Evolutionary conservation across 2,113 vertebrate species (phyloP).

Genomic region (Holacanthus passer): DNA sequence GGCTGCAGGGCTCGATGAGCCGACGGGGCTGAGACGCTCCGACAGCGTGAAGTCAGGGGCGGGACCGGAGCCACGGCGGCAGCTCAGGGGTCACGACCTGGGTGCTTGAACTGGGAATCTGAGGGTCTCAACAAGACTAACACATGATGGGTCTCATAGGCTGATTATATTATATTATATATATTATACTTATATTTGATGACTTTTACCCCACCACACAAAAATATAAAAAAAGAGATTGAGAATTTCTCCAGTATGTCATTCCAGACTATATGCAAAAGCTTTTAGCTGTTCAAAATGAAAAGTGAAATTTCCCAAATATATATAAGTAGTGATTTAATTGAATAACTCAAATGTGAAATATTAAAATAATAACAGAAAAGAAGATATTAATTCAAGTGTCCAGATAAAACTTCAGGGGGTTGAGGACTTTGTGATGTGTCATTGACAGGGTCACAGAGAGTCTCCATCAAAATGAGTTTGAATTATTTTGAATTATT

Average conservation of each 20-base stretch:
- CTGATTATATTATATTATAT: no score
- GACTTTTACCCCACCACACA: background rate
- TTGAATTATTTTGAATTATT: background rate
- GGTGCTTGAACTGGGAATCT: background rate
- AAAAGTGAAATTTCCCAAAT: background rate
- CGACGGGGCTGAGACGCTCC: background rate
- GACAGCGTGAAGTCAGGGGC: conserved; percentile 1
- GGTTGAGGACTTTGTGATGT: no score
- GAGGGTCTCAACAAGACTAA: background rate
- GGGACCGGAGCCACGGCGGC: background rate
- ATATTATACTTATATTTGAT: background rate
- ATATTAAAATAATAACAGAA: background rate
- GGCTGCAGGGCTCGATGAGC: conserved; percentile 8
- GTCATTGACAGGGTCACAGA: no score
- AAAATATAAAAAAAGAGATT: background rate
- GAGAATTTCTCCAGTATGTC: no score
- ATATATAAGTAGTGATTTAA: background rate
- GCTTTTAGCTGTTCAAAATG: background rate
- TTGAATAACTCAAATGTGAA: background rate
- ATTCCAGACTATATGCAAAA: no score
- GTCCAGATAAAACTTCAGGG: no score
- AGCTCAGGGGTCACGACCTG: background rate
- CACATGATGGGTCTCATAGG: no score
- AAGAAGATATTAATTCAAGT: no score
- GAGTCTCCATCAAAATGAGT: background rate